phyloP scores from a whole-genome alignment of 2,113 vertebrate genomes.

The Thamnaconus septentrionalis region DNA sequence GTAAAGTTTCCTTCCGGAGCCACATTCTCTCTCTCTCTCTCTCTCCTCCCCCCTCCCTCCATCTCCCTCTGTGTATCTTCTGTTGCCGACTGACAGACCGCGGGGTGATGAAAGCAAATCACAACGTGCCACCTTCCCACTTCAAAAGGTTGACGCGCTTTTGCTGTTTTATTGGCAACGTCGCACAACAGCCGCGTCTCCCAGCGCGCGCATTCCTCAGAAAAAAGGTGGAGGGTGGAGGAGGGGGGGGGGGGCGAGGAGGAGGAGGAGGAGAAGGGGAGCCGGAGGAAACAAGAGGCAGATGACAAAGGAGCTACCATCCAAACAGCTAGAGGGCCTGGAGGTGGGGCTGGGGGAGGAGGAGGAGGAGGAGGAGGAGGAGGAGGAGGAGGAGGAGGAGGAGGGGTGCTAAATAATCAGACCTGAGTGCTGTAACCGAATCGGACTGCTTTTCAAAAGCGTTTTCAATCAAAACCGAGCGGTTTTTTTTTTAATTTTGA shows the following conservation, averaged over 20 bases:
- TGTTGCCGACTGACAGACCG: conserved; percentile 61
- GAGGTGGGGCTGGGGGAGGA: too few relatives aligned
- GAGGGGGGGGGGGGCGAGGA: too few relatives aligned
- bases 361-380: too few relatives aligned
- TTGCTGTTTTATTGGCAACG: conserved; percentile 59
- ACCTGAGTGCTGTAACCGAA: conserved; percentile 51
- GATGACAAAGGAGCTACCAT: conserved; percentile 53
- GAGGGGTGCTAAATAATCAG: conserved; percentile 60
- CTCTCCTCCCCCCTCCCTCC: too few relatives aligned
- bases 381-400: too few relatives aligned
- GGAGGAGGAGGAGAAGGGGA: conserved; percentile 8
- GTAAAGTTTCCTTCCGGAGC: conserved; percentile 61
- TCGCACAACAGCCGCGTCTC: conserved; percentile 43
- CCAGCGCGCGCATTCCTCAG: conserved; percentile 50
- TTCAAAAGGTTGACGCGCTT: conserved; percentile 63
- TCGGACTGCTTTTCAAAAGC: conserved; percentile 56
- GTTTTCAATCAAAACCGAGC: conserved; percentile 54
- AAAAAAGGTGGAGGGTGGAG: too few relatives aligned
- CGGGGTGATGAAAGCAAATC: conserved; percentile 65
- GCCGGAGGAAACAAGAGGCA: conserved; percentile 33
- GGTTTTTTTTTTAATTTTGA: too few relatives aligned
- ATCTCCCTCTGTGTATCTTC: conserved; percentile 28
- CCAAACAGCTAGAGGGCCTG: conserved; percentile 53
- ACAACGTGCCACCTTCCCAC: conserved; percentile 51
- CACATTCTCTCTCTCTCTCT: too few relatives aligned